A percentile compares a stretch with the other conserved stretches of the same genome.
These are phyloP conservation scores for Gymnogyps californianus DNA, from an alignment of 2,113 vertebrate genomes.

Conservation along the genomic window DNA sequence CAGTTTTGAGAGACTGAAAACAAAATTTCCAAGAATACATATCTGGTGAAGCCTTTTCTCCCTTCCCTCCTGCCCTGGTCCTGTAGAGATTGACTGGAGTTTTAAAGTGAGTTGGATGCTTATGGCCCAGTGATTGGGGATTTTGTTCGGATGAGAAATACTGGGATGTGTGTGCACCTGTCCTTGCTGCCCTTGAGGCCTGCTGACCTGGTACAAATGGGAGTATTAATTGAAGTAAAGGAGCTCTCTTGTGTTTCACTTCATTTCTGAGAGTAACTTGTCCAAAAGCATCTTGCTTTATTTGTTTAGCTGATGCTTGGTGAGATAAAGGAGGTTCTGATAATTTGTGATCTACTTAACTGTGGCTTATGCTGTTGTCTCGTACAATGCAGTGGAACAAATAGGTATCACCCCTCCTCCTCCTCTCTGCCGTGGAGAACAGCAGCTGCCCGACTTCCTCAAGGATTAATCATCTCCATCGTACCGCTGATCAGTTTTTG, in stretches of 20 bases:
- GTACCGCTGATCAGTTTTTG: not conserved
- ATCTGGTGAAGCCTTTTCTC: not conserved
- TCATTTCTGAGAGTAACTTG: not conserved
- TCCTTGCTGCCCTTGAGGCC: slow-evolving; percentile 16
- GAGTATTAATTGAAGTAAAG: slow-evolving; percentile 3
- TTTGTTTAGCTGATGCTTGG: not conserved
- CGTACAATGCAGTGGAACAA: not conserved
- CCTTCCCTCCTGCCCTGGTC: not conserved
- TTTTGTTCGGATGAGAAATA: not conserved
- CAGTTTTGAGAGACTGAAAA: not conserved
- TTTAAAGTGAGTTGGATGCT: not conserved
- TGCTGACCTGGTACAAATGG: slow-evolving; percentile 2
- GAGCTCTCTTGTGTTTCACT: not conserved
- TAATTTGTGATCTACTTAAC: not conserved
- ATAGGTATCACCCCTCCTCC: not conserved
- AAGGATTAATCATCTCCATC: not conserved
- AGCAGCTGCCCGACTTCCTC: not conserved
- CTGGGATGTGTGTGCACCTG: not conserved
- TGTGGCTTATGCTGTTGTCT: not conserved
- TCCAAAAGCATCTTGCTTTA: not conserved
- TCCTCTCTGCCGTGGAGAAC: not conserved
- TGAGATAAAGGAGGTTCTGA: not conserved
- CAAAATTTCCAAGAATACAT: not conserved
- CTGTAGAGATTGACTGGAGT: not conserved
- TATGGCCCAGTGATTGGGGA: rapidly evolving